phyloP scores from a whole-genome alignment of 53 echinoderm and acorn worm species.

The Holothuria scabra region DNA sequence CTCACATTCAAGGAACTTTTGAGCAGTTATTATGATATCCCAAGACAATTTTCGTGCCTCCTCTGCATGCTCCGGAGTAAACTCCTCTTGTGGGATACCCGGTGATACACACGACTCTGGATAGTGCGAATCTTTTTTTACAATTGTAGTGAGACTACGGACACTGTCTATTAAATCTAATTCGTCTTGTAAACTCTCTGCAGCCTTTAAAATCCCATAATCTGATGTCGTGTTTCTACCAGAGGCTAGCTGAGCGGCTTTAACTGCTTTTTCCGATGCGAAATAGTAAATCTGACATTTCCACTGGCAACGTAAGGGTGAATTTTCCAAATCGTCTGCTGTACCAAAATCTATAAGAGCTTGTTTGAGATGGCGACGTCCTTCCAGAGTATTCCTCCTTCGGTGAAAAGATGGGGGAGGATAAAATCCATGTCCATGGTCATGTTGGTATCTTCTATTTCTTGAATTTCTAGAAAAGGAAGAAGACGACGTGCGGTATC shows the following conservation, averaged over 20 bases:
- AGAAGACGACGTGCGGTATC: not conserved
- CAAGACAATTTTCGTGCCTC: too few species aligned
- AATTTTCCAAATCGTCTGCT: not conserved
- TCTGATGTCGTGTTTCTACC: not conserved
- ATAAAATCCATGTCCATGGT: not conserved
- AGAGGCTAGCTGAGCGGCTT: conserved; percentile 3
- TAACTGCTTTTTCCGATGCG: conserved; percentile 10
- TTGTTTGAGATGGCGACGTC: not conserved
- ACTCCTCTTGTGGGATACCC: conserved; percentile 14
- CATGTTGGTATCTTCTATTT: not conserved
- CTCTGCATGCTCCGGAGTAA: not conserved
- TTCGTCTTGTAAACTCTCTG: not conserved
- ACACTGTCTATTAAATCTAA: conserved; percentile 17
- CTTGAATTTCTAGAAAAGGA: not conserved
- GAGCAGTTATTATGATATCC: too few species aligned
- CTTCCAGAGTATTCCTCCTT: not conserved
- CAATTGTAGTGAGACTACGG: not conserved
- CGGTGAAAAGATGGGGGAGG: conserved; percentile 31
- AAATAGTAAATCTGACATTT: conserved; percentile 32
- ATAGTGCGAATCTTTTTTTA: conserved; percentile 15
- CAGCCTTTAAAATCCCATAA: not conserved
- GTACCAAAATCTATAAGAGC: conserved; percentile 1
- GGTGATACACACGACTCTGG: not conserved
- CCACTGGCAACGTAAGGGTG: conserved; percentile 16
- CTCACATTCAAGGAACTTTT: too few species aligned